Evolutionary conservation across 2,113 vertebrate species (phyloP).

Genomic region (Agapornis roseicollis): DNA sequence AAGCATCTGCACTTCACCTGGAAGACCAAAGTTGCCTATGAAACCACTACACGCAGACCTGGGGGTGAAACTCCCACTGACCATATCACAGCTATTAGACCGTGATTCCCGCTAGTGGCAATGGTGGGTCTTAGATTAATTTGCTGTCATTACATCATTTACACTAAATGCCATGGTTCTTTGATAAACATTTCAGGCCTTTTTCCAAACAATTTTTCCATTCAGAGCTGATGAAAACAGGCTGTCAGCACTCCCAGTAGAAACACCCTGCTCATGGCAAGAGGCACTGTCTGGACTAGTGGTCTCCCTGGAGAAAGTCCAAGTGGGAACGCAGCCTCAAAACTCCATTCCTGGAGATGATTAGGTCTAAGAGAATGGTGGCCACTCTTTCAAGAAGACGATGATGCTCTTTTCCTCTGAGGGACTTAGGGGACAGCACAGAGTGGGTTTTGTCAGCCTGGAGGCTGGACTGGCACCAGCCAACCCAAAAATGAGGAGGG

Average conservation of each 20-base stretch:
- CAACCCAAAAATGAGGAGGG: background rate
- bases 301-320: constrained; percentile 50
- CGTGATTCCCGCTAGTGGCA: background rate
- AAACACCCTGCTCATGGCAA: constrained; percentile 37
- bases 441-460: background rate
- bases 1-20: background rate
- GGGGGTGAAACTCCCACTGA: background rate
- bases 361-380: background rate
- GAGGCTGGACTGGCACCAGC: background rate
- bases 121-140: constrained; percentile 33
- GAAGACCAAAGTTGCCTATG: background rate
- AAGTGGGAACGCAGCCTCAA: background rate
- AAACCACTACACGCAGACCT: background rate
- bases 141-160: constrained; percentile 46
- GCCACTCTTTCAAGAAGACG: background rate
- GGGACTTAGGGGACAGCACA: background rate
- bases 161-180: constrained; percentile 21
- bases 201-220: constrained; percentile 65
- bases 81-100: background rate
- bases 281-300: constrained; percentile 37
- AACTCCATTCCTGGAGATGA: background rate
- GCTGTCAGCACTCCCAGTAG: constrained; percentile 26
- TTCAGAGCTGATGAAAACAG: constrained; percentile 52
- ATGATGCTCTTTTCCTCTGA: background rate
- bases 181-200: constrained; percentile 67